phyloP scores from a whole-genome alignment of 2,888 invertebrate species.

The Uropetala carovei region DNA sequence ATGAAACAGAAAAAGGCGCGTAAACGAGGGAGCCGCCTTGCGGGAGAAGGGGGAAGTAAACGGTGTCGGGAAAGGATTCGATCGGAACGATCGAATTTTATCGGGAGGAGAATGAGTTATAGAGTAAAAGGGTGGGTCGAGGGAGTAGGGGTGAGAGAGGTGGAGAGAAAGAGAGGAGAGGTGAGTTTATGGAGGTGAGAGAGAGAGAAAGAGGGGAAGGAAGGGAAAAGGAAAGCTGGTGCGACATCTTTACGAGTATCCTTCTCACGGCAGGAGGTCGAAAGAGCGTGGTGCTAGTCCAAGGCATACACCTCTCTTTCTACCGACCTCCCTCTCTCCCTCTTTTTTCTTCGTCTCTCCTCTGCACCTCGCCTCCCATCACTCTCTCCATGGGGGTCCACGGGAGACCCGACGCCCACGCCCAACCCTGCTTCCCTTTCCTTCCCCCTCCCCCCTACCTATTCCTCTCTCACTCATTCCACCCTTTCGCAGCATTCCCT shows the following conservation, averaged over 20 bases:
- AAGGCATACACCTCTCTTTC: background rate
- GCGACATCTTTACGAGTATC: conserved; percentile 37
- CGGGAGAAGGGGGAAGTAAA: background rate
- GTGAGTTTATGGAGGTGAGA: too few relatives aligned
- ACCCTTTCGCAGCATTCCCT: too few relatives aligned
- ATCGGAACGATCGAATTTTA: background rate
- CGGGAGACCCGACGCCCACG: background rate
- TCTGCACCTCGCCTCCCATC: background rate
- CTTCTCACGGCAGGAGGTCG: background rate
- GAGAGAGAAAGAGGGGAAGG: too few relatives aligned
- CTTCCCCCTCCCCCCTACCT: background rate
- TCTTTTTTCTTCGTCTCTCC: background rate
- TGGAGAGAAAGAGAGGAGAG: background rate
- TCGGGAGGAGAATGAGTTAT: background rate
- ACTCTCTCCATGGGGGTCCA: background rate
- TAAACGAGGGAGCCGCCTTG: background rate
- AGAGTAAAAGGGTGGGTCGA: background rate
- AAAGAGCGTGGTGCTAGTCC: background rate
- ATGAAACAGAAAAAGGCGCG: background rate
- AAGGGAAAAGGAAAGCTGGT: too few relatives aligned
- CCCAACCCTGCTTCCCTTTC: background rate
- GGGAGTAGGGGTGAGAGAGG: background rate
- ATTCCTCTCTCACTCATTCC: too few relatives aligned
- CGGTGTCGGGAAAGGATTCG: background rate
- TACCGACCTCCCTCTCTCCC: background rate